Base-by-base conservation (phyloP, 1,140 invertebrate species). In the Drosophila tristis region DNA sequence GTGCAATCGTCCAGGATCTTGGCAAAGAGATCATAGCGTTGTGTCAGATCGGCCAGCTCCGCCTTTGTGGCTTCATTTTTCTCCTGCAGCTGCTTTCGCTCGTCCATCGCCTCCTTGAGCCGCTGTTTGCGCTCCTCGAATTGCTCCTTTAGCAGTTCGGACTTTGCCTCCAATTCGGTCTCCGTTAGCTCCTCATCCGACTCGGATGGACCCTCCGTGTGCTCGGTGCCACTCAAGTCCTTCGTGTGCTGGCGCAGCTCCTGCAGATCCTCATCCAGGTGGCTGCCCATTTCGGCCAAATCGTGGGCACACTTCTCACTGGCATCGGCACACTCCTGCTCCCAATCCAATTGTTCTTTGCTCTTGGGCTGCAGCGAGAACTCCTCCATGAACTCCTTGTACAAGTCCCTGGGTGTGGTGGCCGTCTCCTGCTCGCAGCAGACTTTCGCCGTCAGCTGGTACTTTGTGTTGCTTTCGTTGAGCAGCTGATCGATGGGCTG, bases 261-360 rank as follows among this genome's bases (percentile, higher is more conserved):
- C 9, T 71, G 49, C 6, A 87, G 31, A 48, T 82, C 85, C 26
- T 90, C 80, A 0, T 74, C 74, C 31, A 91, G 31, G 0, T 89
- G 59, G 5, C 5, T 56, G 5, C 71, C 63, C 4, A 91, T 60
- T 31, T 90, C 74, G 42, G 74, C 39, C 54, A 91, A 57, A 35
- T 91, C 80, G 16, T 66, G 60, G 4, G 64, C 73, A 15, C 86
- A 63, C 45, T 79, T 76, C 1, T 75, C 62, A 51, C 74, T 85
- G 1, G 71, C 78, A 20, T 78, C 53, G 0, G 8, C 58, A 26
- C 84, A 61, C 13, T 90, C 70, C 16, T 47, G 35, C 7, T 90
- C 82, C 2, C 60, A 75, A 1, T 76, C 16, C 43, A 70, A 8
- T 35, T 85, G 39, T 3, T 78, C 58, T 4, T 50, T 31, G 8